A percentile compares a stretch with the other conserved stretches of the same genome.
Evolutionary conservation across 2,888 invertebrate species (phyloP).

Genomic region (Melipona beecheii): DNA sequence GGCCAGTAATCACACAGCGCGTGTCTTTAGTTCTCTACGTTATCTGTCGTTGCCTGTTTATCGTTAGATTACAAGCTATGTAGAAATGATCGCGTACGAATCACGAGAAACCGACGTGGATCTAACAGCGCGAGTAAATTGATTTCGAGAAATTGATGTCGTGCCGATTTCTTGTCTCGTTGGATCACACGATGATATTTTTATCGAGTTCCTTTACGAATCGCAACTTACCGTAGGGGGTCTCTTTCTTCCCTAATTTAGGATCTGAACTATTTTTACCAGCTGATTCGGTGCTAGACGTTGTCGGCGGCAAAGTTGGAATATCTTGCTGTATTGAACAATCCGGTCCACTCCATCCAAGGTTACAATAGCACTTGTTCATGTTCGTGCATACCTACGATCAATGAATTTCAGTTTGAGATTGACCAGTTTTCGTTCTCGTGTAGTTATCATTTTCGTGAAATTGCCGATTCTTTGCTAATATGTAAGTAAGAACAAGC

Average conservation of each 20-base stretch:
- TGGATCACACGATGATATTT: background rate
- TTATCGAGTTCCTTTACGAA: background rate
- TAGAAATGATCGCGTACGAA: background rate
- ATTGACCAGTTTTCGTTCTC: background rate
- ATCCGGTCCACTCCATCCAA: conserved; percentile 94
- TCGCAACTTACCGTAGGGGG: conserved; percentile 94
- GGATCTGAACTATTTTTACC: conserved; percentile 84
- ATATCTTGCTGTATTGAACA: conserved; percentile 92
- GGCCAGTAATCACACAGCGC: background rate
- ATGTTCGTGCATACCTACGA: conserved; percentile 95
- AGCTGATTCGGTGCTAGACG: conserved; percentile 87
- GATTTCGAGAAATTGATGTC: background rate
- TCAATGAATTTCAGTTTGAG: too few species aligned
- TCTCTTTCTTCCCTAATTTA: conserved; percentile 94
- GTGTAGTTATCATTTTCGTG: too few species aligned
- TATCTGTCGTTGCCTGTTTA: background rate
- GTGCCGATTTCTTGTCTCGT: conserved; percentile 2
- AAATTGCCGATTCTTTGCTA: too few species aligned
- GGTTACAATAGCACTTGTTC: conserved; percentile 96
- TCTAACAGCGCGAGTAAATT: background rate
- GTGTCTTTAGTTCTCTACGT: background rate
- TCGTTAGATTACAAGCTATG: background rate
- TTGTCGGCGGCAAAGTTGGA: conserved; percentile 86
- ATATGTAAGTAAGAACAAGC: too few species aligned
- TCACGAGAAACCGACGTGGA: background rate